Base-by-base conservation (phyloP, 2,797 vertebrate genomes). In the Xiphorhynchus erythropygius region DNA sequence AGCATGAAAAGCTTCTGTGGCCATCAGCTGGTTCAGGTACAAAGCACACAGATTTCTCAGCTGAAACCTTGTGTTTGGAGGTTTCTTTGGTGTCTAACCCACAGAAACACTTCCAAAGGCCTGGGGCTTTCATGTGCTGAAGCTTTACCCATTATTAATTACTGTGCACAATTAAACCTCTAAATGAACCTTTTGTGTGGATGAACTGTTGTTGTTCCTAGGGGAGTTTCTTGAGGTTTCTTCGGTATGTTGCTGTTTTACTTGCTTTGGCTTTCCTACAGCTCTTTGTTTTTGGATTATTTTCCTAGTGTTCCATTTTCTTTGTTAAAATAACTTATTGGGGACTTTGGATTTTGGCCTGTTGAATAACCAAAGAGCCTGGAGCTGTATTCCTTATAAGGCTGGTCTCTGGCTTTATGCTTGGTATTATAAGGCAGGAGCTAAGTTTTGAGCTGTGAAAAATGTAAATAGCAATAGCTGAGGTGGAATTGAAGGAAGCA, bases 261-360 rank as follows among this genome's bases (percentile, higher is more conserved):
- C 55, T 90, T 91, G 93, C 60, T 83, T 91, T 85, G 89, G 67
- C 81, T 89, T 96, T 96, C 90, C 92, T 93, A 93, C 86, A 94
- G 89, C 86, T 89, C 84, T 89, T 95, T 1, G 1, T 84, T 90
- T 84, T 77, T 82, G 47, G 50, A n/a, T 92, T 92, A 37, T 92
- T 90, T 94, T 87, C 57, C n/a, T 85, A 93, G 30, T 11, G 50
- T 63, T 93, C 37, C 30, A 2, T 90, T 96, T 91, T 78, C 71
- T 92, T 92, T 92, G 73, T 87, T 88, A 75, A 86, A 95, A 80
- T 84, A 88, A 91, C 82, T 93, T 94, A 41, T 19, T 1, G 32
- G n/a, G 71, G 41, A 75, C 74, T 81, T 60, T 68, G 71, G 41
- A 71, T 70, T 81, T 56, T 68, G 47, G 63, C 59, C 39, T 84